These are phyloP conservation scores for Australoheros scitulus DNA, from an alignment of 2,113 vertebrate genomes.

Conservation along the genomic window DNA sequence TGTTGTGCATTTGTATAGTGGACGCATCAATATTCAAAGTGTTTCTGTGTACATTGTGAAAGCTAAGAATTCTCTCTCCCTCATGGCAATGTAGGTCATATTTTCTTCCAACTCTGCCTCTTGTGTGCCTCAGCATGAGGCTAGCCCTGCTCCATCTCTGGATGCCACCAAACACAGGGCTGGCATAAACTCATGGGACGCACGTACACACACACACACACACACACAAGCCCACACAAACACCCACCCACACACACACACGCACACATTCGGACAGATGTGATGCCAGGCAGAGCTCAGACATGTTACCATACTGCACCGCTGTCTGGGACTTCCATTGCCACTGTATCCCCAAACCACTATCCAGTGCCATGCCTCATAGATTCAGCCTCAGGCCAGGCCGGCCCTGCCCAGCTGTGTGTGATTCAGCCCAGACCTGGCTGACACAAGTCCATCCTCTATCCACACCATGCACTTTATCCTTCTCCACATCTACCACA, in stretches of 20 bases:
- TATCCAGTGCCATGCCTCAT: constrained; percentile 61
- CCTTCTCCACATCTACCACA: constrained; percentile 41
- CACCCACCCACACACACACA: constrained; percentile 33
- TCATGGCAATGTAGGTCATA: constrained; percentile 78
- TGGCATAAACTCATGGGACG: constrained; percentile 57
- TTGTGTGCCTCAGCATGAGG: constrained; percentile 62
- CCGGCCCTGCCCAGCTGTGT: constrained; percentile 59
- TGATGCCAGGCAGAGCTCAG: constrained; percentile 75
- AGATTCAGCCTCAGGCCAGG: constrained; percentile 58
- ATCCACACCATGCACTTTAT: constrained; percentile 46
- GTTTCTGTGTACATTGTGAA: constrained; percentile 42
- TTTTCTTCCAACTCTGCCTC: constrained; percentile 68
- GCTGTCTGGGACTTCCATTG: constrained; percentile 64
- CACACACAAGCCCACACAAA: constrained; percentile 38
- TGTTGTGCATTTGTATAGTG: background rate
- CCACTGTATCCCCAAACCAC: constrained; percentile 71
- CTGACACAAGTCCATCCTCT: constrained; percentile 49
- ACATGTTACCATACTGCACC: constrained; percentile 71
- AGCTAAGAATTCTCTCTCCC: constrained; percentile 55
- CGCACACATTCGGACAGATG: constrained; percentile 69
- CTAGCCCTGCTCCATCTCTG: constrained; percentile 60
- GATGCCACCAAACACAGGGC: constrained; percentile 70
- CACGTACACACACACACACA: constrained; percentile 27
- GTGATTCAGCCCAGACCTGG: constrained; percentile 48
- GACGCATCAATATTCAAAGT: constrained; percentile 12